Percentiles rank a stretch among this genome's conserved stretches.
Evolutionary conservation across 2,113 vertebrate genomes (phyloP).

Genomic region (Sinocyclocheilus anshuiensis): DNA sequence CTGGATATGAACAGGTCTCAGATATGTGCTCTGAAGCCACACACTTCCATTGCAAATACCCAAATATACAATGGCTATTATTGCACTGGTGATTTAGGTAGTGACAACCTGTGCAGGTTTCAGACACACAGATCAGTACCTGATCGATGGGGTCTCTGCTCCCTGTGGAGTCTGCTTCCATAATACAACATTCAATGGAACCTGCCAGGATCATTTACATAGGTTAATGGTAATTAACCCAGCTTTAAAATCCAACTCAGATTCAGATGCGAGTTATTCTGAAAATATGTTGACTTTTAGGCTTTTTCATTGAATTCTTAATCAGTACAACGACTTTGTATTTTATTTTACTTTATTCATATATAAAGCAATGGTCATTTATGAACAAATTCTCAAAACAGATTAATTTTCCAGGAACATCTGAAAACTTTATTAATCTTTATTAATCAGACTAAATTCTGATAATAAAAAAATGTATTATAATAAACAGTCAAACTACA

Average conservation of each 20-base stretch:
- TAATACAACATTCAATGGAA: not conserved
- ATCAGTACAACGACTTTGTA: too few relatives aligned
- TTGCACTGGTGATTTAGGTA: not conserved
- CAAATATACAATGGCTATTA: not conserved
- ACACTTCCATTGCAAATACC: not conserved
- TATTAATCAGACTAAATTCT: too few relatives aligned
- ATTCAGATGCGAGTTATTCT: not conserved
- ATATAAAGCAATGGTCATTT: too few relatives aligned
- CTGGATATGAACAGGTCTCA: not conserved
- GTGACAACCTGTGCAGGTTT: not conserved
- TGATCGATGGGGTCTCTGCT: not conserved
- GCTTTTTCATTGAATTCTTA: too few relatives aligned
- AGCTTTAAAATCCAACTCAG: not conserved
- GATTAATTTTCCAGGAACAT: too few relatives aligned
- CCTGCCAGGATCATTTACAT: conserved; percentile 1
- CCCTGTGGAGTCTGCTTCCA: not conserved
- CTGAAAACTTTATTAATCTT: too few relatives aligned
- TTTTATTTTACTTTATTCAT: too few relatives aligned
- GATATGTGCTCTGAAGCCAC: not conserved
- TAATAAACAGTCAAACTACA: too few relatives aligned
- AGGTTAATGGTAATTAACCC: not conserved
- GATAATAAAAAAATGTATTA: too few relatives aligned
- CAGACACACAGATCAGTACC: not conserved
- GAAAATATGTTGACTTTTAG: not conserved
- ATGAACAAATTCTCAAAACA: too few relatives aligned